Evolutionary conservation across 1,140 invertebrate species (phyloP), one percentile per base, ranked within the genome.

Genomic region (Sarcophaga peregrina): DNA sequence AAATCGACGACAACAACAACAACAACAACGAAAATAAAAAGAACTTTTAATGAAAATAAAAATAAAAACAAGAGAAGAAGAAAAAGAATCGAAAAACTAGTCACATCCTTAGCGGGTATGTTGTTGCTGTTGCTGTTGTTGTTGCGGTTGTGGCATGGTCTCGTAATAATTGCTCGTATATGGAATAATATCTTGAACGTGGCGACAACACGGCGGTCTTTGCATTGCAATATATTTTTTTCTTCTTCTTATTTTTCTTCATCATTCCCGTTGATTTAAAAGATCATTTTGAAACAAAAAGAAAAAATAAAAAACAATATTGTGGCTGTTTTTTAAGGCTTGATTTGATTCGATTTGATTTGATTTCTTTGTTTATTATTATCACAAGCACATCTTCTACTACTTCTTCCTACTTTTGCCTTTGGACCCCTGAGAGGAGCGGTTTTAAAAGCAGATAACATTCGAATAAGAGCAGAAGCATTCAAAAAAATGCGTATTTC

Each of bases 91-190:
- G 7, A 81, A 81, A 68, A 81, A 81, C 80, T 81, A 52, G 80
- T 58, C 80, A 72, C 80, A 62, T 81, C 80, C 80, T 81, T 81
- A 62, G 47, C 8, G 13, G 80, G 80, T 54, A 81, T 81, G 54
- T 50, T 50, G 45, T 45, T 74, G 62, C 4, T 37, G 25, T 20
- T 72, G 62, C n/a, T 25, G 58, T 11, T 10, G 17, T 25, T 6
- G 10, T 17, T 25, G 7, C n/a, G 10, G 62, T 13, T 25, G 75
- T 78, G 52, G n/a, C 47, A 37, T 52, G 75, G 20, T 78, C 48
- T 78, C 75, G 47, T 20, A 68, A 68, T 68, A 68, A 68, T 68
- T 20, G n/a, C 11, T 47, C 47, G 75, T 78, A 50, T 78, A 68
- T 68, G 62, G 62, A 68, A 68, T 68, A 68, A 68, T 68, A 20